These are phyloP conservation scores for Lamprologus speciosus DNA, from an alignment of 2,113 vertebrate species.

Conservation along the genomic window DNA sequence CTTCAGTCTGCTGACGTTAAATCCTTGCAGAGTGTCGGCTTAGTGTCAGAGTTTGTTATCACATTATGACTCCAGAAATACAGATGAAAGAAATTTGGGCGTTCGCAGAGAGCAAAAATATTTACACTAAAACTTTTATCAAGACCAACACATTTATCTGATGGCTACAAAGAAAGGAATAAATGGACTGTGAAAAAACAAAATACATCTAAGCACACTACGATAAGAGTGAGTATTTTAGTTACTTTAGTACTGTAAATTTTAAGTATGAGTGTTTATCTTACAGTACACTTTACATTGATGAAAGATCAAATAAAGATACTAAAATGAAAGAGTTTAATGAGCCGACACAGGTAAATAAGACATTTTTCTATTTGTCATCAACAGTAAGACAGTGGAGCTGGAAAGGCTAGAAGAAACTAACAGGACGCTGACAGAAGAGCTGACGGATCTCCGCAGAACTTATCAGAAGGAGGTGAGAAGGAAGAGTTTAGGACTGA, in stretches of 20 bases:
- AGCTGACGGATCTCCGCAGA: conserved; percentile 13
- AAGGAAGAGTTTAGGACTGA: background rate
- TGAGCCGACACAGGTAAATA: background rate
- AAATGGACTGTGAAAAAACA: background rate
- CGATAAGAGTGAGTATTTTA: background rate
- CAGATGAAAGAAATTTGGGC: background rate
- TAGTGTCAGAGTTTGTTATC: background rate
- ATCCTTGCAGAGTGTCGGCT: background rate
- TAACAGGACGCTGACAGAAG: conserved; percentile 18
- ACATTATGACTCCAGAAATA: background rate
- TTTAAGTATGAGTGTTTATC: background rate
- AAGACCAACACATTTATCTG: background rate
- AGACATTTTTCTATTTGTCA: background rate
- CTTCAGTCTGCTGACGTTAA: background rate
- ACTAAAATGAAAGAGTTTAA: background rate
- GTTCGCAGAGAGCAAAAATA: background rate
- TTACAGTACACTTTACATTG: fast-evolving
- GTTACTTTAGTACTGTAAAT: background rate
- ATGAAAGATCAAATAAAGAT: background rate
- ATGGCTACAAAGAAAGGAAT: background rate
- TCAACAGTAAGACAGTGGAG: conserved; percentile 50
- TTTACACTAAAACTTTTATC: background rate
- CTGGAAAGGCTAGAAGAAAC: conserved; percentile 36
- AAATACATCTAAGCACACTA: background rate
- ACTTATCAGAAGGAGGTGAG: conserved; percentile 42